phyloP scores from a whole-genome alignment of 1,140 invertebrate genomes.

The Probaryconus sp. region DNA sequence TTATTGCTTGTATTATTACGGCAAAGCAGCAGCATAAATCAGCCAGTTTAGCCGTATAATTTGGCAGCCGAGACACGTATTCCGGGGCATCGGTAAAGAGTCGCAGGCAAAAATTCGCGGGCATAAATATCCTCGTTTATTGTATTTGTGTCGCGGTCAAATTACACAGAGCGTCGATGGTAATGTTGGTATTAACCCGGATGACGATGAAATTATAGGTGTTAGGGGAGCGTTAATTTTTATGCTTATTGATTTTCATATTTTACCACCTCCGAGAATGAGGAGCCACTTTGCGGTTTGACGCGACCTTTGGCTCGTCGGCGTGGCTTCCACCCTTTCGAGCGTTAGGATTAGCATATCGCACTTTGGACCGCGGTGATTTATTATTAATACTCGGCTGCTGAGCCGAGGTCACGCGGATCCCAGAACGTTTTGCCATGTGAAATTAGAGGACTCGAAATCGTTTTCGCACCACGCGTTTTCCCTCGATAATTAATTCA shows the following conservation, averaged over 20 bases:
- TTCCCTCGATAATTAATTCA: too few species aligned
- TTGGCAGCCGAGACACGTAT: conserved; percentile 61
- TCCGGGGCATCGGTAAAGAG: conserved; percentile 27
- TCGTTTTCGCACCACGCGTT: too few species aligned
- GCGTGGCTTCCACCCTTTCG: conserved; percentile 1
- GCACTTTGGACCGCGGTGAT: not conserved
- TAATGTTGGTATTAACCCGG: conserved; percentile 73
- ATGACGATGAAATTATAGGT: conserved; percentile 67
- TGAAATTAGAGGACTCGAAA: not conserved
- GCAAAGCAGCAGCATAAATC: conserved; percentile 73
- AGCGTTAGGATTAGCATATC: conserved; percentile 13
- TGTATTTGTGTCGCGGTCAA: conserved; percentile 73
- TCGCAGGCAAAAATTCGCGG: conserved; percentile 62
- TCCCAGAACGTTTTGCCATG: not conserved
- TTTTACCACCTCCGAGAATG: conserved; percentile 70
- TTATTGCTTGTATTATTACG: conserved; percentile 64
- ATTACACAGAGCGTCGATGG: conserved; percentile 70
- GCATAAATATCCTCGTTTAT: conserved; percentile 70
- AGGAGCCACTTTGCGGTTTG: conserved; percentile 41
- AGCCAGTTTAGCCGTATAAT: conserved; percentile 73
- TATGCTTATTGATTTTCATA: conserved; percentile 77
- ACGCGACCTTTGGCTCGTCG: conserved; percentile 34
- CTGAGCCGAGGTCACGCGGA: not conserved
- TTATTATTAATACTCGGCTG: conserved; percentile 20
- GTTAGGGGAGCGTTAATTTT: conserved; percentile 75